Evolutionary conservation across 2,797 vertebrate genomes (phyloP).

Genomic region (Clarias laeviceps): DNA sequence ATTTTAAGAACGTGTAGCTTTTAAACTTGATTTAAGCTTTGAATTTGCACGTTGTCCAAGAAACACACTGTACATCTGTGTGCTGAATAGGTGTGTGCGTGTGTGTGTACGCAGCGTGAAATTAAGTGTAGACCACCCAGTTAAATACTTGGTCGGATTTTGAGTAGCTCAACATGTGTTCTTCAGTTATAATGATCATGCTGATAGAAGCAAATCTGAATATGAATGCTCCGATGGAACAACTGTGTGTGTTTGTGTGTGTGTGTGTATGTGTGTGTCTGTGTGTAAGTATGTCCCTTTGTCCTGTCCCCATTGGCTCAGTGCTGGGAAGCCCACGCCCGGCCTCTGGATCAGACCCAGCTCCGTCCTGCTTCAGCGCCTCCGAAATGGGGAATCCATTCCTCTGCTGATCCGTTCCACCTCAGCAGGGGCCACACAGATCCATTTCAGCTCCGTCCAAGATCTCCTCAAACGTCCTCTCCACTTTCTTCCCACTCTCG

Average conservation of each 20-base stretch:
- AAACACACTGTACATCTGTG: constrained; percentile 62
- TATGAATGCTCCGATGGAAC: background rate
- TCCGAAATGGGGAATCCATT: constrained; percentile 75
- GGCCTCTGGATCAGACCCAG: constrained; percentile 69
- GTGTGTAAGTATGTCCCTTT: constrained; percentile 34
- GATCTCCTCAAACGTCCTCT: constrained; percentile 51
- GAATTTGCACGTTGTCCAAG: constrained; percentile 37
- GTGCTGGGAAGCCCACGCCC: constrained; percentile 65
- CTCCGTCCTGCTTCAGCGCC: constrained; percentile 66
- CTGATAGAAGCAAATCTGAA: constrained; percentile 25
- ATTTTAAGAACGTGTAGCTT: constrained; percentile 46
- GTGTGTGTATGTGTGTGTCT: constrained; percentile 23
- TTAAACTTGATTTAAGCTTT: constrained; percentile 44
- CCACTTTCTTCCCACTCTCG: constrained; percentile 60
- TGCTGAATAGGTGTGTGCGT: constrained; percentile 24
- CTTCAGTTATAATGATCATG: constrained; percentile 30
- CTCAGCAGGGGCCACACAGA: constrained; percentile 61
- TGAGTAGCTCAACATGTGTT: constrained; percentile 33
- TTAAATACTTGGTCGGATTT: constrained; percentile 1
- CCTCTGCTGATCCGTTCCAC: constrained; percentile 46
- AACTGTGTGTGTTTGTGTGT: constrained; percentile 37
- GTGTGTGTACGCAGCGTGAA: background rate
- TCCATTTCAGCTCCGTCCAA: constrained; percentile 66
- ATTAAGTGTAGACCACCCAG: constrained; percentile 25
- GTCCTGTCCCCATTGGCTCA: constrained; percentile 41